Evolutionary conservation across 1,140 invertebrate species (phyloP), one percentile per base, ranked within the genome.

Genomic region (Tenebrio molitor): DNA sequence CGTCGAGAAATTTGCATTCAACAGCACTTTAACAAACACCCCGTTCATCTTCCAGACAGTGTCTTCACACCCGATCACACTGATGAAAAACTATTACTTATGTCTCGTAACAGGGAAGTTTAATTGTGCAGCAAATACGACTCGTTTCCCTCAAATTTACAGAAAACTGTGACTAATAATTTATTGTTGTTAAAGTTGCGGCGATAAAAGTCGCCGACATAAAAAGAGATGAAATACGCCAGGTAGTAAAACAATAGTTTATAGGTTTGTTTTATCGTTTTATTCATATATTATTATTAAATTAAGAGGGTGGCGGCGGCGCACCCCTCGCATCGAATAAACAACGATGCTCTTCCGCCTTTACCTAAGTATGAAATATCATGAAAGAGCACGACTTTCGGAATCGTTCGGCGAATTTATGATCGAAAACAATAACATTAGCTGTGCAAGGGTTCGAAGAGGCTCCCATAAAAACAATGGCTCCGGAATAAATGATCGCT

Each of bases 351-450:
- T 4, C 29, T n/a, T 7, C 6, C 2, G 2, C 46, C 7, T 53
- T 53, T 53, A 46, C 53, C 14, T 66, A 72, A 67, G 63, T 66
- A 67, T 44, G 21, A 25, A 67, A 72, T 72, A 66, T 34, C 70
- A 72, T 72, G 70, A 64, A 66, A 50, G 70, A 67, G 64, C 70
- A 72, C 70, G 63, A 67, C 63, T 72, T 67, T 34, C 21, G 16
- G 39, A 63, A 33, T 62, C 58, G 42, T 64, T 64, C 68, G 10
- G 29, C 7, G 67, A 50, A 72, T 72, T 72, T 72, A 72, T 29
- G 70, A 67, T 19, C 21, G 63, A 67, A 66, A 67, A 72, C 62
- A 72, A 66, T 67, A 64, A 44, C 70, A 67, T 67, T 58, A 67
- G 42, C 70, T 72, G 39, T n/a, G n/a, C 44, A 64, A 42, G 42